These are phyloP conservation scores for Sympetrum striolatum DNA, from an alignment of 2,888 invertebrate species.

Conservation along the genomic window DNA sequence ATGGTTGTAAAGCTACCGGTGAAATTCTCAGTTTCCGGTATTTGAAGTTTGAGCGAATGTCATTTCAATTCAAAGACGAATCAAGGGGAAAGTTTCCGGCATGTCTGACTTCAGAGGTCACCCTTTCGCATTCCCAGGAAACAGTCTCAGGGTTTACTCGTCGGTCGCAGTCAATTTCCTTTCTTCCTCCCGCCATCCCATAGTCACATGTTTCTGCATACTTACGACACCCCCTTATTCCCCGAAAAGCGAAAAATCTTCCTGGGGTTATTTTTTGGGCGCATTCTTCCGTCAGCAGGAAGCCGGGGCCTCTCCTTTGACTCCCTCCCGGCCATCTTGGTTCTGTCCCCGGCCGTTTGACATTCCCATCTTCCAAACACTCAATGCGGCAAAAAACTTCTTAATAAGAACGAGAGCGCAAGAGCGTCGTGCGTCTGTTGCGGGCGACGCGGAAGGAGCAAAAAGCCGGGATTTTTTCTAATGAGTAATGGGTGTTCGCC, in stretches of 20 bases:
- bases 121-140: background rate
- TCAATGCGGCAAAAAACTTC: background rate
- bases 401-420: background rate
- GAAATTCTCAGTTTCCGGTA: too few species aligned
- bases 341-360: conserved; percentile 19
- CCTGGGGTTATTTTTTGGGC: background rate
- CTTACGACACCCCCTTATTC: background rate
- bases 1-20: too few species aligned
- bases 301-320: background rate
- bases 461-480: background rate
- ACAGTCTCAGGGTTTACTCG: background rate
- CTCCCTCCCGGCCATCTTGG: background rate
- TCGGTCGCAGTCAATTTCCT: background rate
- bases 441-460: background rate
- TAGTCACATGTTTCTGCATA: background rate
- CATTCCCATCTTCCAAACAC: conserved; percentile 24
- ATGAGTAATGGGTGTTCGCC: background rate
- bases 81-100: too few species aligned
- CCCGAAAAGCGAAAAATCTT: background rate
- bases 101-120: background rate
- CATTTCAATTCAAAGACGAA: too few species aligned
- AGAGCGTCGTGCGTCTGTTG: conserved; percentile 5
- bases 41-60: too few species aligned
- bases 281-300: conserved; percentile 25
- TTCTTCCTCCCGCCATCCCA: background rate